Percentiles rank a stretch among this genome's conserved stretches.
phyloP scores from a whole-genome alignment of 2,888 invertebrate species.

The Acleris laterana region DNA sequence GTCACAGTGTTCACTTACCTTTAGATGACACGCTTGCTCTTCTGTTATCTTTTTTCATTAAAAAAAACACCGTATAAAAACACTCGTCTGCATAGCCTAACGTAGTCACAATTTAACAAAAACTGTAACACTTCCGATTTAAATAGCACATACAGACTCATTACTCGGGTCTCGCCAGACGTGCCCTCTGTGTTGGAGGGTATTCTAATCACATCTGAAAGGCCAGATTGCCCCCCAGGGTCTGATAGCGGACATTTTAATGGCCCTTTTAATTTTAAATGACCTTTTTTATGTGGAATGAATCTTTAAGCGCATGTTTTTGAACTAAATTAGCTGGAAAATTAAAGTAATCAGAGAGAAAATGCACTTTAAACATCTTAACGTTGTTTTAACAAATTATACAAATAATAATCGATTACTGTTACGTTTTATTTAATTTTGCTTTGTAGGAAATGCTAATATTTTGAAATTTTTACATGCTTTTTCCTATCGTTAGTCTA shows the following conservation, averaged over 20 bases:
- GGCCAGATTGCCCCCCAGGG: slow-evolving; percentile 20
- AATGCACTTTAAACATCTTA: background rate
- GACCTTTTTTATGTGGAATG: slow-evolving; percentile 30
- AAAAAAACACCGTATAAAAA: no score
- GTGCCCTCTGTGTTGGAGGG: background rate
- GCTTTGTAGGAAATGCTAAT: no score
- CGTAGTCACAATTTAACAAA: no score
- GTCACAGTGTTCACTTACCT: no score
- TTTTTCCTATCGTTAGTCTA: no score
- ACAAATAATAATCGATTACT: background rate
- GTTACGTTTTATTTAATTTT: no score
- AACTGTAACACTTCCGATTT: background rate
- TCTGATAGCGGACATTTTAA: slow-evolving; percentile 29
- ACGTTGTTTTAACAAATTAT: background rate
- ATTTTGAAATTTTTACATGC: no score
- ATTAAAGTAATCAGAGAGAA: background rate
- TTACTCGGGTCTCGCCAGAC: slow-evolving; percentile 15
- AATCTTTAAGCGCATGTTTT: slow-evolving; percentile 12
- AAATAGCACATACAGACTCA: slow-evolving; percentile 8
- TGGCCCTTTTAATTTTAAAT: slow-evolving; percentile 32
- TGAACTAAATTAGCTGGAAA: slow-evolving; percentile 4
- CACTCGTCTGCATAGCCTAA: no score
- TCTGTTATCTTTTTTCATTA: no score
- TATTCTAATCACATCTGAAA: slow-evolving; percentile 29
- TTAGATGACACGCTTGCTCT: no score